phyloP scores from a whole-genome alignment of 2,113 vertebrate species.

The Fukomys damarensis region DNA sequence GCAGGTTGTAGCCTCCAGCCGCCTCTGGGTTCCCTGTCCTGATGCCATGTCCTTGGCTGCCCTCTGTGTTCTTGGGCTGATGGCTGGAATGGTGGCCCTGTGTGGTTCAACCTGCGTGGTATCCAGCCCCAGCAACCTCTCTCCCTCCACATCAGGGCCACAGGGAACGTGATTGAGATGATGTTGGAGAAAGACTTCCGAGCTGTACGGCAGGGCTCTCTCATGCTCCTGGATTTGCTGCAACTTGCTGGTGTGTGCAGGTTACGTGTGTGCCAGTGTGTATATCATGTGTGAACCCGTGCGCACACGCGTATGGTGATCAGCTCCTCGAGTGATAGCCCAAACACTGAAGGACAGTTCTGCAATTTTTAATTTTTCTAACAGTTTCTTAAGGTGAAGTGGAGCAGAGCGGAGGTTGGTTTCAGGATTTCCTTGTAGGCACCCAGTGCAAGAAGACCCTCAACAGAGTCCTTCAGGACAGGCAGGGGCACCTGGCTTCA shows the following conservation, averaged over 20 bases:
- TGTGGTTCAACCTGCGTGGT: neutral
- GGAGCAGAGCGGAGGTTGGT: neutral
- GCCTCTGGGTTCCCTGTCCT: neutral
- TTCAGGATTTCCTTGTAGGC: neutral
- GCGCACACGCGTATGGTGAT: fast-evolving
- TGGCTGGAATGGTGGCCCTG: neutral
- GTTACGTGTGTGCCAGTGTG: too few relatives aligned
- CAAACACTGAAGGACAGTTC: neutral
- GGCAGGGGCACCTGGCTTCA: too few relatives aligned
- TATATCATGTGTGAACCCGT: neutral
- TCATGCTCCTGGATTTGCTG: neutral
- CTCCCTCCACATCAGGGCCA: neutral
- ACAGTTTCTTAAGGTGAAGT: neutral
- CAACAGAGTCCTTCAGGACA: neutral
- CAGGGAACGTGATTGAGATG: neutral
- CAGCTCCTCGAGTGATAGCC: neutral
- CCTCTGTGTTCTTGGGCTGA: neutral
- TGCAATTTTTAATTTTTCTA: neutral
- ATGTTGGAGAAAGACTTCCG: fast-evolving
- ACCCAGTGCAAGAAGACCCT: neutral
- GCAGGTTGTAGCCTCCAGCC: too few relatives aligned
- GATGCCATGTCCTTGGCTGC: neutral
- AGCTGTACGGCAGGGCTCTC: too few relatives aligned
- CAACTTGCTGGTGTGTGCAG: too few relatives aligned
- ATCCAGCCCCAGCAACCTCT: neutral